Conservation (phyloP, 2,888 invertebrate genomes). For the Eurytoma californica region DNA sequence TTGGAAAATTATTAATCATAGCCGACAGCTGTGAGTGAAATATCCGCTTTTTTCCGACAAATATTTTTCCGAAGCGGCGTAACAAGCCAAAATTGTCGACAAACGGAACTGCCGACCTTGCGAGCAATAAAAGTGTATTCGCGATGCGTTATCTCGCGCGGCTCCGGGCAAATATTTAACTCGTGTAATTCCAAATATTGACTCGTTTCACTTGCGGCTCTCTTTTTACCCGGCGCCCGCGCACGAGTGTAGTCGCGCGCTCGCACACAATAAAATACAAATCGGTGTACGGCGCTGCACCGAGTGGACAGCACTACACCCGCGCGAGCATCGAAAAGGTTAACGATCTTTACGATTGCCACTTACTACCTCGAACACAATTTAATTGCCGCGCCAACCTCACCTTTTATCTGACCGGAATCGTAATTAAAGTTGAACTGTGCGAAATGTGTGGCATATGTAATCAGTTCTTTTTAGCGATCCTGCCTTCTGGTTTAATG, state of each 20-base stretch:
- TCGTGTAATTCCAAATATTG: slow-evolving; percentile 47
- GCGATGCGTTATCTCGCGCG: background rate
- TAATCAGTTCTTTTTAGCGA: too few relatives aligned
- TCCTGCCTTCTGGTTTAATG: too few relatives aligned
- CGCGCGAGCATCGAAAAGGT: slow-evolving; percentile 11
- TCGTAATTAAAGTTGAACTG: too few relatives aligned
- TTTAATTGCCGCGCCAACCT: too few relatives aligned
- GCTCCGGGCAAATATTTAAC: slow-evolving; percentile 17
- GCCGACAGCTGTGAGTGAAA: too few relatives aligned
- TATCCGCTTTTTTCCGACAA: background rate
- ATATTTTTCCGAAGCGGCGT: background rate
- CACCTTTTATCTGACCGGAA: too few relatives aligned
- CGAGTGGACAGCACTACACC: background rate
- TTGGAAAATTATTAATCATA: background rate
- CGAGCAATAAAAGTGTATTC: too few relatives aligned
- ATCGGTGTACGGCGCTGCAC: background rate
- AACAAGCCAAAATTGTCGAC: too few relatives aligned
- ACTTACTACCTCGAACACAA: background rate
- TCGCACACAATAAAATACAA: too few relatives aligned
- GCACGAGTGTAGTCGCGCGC: too few relatives aligned
- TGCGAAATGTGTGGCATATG: too few relatives aligned
- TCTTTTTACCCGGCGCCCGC: background rate
- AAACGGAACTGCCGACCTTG: too few relatives aligned
- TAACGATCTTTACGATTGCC: slow-evolving; percentile 36
- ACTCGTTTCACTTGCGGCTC: slow-evolving; percentile 45